These are phyloP conservation scores for Rhinophrynus dorsalis DNA, from an alignment of 2,797 vertebrate genomes.

Conservation along the genomic window DNA sequence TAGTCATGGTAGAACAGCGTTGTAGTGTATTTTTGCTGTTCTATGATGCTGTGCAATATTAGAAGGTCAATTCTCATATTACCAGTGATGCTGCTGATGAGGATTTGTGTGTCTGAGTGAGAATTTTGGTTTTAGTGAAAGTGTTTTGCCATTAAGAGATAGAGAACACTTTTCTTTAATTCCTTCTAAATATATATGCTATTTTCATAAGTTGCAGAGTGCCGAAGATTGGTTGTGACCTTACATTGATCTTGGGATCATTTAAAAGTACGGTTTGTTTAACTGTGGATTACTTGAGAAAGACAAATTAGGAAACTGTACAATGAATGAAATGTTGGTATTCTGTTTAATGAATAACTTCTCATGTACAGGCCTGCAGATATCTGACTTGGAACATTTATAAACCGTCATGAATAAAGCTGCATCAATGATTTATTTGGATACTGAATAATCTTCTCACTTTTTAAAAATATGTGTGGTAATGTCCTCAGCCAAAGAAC, in stretches of 20 bases:
- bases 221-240: background rate
- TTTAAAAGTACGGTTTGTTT: background rate
- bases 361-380: slow-evolving; percentile 3
- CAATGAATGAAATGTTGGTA: slow-evolving; percentile 22
- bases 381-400: background rate
- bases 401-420: background rate
- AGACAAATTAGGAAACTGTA: slow-evolving; percentile 12
- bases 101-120: too few relatives aligned
- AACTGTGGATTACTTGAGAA: slow-evolving; percentile 4
- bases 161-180: too few relatives aligned
- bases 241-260: background rate
- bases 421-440: background rate
- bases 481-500: background rate
- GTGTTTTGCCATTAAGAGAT: too few relatives aligned
- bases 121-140: too few relatives aligned
- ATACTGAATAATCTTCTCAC: background rate
- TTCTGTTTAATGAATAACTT: background rate
- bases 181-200: too few relatives aligned
- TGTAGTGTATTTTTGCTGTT: too few relatives aligned
- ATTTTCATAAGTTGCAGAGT: too few relatives aligned
- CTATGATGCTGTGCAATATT: too few relatives aligned
- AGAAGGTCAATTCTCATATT: too few relatives aligned
- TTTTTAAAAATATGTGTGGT: background rate
- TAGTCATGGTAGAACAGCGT: too few relatives aligned
- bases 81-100: too few relatives aligned